Conservation (phyloP, 2,797 vertebrate species). For the Falco concolor region DNA sequence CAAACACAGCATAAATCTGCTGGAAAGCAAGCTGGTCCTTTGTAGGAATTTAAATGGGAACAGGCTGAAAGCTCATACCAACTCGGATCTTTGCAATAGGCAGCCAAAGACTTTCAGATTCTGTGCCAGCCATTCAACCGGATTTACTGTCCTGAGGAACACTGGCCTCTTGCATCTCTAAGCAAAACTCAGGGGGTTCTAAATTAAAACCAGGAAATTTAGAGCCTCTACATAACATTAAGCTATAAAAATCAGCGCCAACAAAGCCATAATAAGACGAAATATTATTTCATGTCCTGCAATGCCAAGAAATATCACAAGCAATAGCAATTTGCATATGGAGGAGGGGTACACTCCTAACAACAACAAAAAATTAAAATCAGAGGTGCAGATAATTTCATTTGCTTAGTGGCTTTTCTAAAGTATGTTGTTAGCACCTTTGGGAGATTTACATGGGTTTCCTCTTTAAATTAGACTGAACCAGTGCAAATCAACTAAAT, state of each 20-base stretch:
- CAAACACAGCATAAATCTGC: not conserved
- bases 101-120: not conserved
- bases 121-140: slow-evolving; percentile 19
- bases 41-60: not conserved
- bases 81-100: not conserved
- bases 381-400: not conserved
- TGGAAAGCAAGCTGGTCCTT: not conserved
- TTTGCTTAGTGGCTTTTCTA: not conserved
- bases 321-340: not conserved
- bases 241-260: not conserved
- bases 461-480: not conserved
- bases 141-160: not conserved
- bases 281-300: not conserved
- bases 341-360: not conserved
- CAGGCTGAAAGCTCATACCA: not conserved
- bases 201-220: not conserved
- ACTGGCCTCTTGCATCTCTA: not conserved
- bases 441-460: not conserved
- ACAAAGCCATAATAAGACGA: not conserved
- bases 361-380: not conserved
- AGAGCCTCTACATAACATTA: not conserved
- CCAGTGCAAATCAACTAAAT: not conserved
- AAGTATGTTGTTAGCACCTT: not conserved
- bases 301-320: not conserved
- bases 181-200: not conserved